These are phyloP conservation scores for Chymomyza amoena DNA, from an alignment of 2,888 invertebrate species.

Conservation along the genomic window DNA sequence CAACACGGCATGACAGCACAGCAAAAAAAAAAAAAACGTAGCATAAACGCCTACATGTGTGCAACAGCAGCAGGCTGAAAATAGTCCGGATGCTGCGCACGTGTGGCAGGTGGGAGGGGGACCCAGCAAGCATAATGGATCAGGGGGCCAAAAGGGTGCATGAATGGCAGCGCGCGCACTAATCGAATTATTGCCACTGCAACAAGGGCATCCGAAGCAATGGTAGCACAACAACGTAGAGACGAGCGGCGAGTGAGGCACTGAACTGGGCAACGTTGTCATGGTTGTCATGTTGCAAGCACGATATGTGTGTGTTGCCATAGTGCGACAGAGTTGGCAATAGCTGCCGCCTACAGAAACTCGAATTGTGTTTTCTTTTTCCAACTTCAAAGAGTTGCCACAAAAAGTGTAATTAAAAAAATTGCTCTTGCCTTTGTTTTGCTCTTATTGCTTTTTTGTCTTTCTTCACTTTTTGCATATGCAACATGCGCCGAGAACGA, in stretches of 20 bases:
- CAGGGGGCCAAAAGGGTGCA: constrained; percentile 1
- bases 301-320: neutral
- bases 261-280: constrained; percentile 1
- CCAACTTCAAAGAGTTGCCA: constrained; percentile 38
- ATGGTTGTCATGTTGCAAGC: constrained; percentile 26
- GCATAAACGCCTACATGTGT: constrained; percentile 44
- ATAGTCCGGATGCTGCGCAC: constrained; percentile 47
- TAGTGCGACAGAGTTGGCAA: neutral
- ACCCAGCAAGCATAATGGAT: neutral
- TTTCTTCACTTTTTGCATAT: neutral
- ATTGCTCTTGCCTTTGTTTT: constrained; percentile 3
- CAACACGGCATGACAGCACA: neutral
- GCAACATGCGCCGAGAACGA: neutral
- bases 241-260: constrained; percentile 22
- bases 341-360: constrained; percentile 50
- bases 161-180: constrained; percentile 45
- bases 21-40: constrained; percentile 11
- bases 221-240: constrained; percentile 11
- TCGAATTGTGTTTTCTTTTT: constrained; percentile 35
- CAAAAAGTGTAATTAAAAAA: constrained; percentile 53
- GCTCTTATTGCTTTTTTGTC: neutral
- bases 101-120: neutral
- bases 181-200: constrained; percentile 77
- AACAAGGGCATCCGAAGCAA: constrained; percentile 33
- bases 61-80: constrained; percentile 58